Conservation (phyloP, 2,888 invertebrate genomes). For the Psylliodes chrysocephalus region DNA sequence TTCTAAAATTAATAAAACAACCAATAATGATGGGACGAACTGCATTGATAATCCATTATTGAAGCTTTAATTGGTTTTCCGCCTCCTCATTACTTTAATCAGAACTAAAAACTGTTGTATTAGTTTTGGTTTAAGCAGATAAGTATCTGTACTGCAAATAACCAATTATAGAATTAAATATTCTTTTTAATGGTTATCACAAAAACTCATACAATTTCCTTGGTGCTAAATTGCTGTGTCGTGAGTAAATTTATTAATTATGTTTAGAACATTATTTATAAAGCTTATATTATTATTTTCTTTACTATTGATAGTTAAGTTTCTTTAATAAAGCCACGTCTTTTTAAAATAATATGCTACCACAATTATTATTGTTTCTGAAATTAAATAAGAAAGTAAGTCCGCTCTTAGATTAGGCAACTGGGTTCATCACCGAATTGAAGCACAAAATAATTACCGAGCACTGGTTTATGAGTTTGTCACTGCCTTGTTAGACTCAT, state of each 20-base stretch:
- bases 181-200: slow-evolving; percentile 8
- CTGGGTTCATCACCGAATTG: too few species aligned
- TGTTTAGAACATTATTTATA: background rate
- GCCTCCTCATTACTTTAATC: slow-evolving; percentile 46
- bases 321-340: too few species aligned
- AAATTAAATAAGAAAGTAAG: too few species aligned
- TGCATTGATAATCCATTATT: slow-evolving; percentile 42
- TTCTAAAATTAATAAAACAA: slow-evolving; percentile 32
- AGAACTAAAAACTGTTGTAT: slow-evolving; percentile 38
- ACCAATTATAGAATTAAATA: slow-evolving; percentile 25
- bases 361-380: too few species aligned
- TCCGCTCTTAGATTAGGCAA: too few species aligned
- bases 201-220: slow-evolving; percentile 16
- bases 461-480: too few species aligned
- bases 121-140: slow-evolving; percentile 25
- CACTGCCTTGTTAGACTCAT: too few species aligned
- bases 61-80: slow-evolving; percentile 49
- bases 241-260: background rate
- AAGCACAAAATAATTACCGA: too few species aligned
- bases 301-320: too few species aligned
- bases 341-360: too few species aligned
- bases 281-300: too few species aligned
- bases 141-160: slow-evolving; percentile 27
- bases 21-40: slow-evolving; percentile 29
- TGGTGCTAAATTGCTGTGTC: slow-evolving; percentile 9